Base-by-base conservation (phyloP, 2,888 invertebrate species). In the Pocota personata region DNA sequence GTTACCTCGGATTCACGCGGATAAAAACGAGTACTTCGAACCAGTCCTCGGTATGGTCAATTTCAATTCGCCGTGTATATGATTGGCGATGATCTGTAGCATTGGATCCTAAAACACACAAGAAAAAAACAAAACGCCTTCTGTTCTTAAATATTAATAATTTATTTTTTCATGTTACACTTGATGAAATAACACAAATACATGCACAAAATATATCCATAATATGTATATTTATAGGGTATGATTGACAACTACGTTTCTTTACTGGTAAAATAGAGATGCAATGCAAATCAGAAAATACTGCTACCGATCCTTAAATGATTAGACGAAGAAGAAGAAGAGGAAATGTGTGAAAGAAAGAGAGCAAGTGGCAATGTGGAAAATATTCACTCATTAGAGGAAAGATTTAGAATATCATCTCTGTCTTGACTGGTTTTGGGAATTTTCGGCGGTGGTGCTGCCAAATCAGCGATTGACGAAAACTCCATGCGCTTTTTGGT, bases 401-500 rank as follows among this genome's bases (percentile, higher is more conserved):
- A 92, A 73, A 92, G 87, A 88, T 92, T 92, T n/a, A 92, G 87
- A 35, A 91, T 90, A 79, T 92, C 92, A 86, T 92, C 92, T 75
- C 89, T 89, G 14, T 94, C 94, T 32, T 76, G 86, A 87, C 94
- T 94, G 30, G 93, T 91, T 91, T 95, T 95, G 3, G 94, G 92
- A 58, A 95, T 92, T 91, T 95, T 95, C 50, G 94, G 94, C 72
- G 93, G 93, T 76, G 95, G 95, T 78, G 93, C 92, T 35, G 91
- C 92, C 66, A 93, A 82, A 87, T 93, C 93, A 3, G 93, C 92
- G 52, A 93, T 92, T 3, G 92, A 93, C 19, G 92, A 92, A 67
- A 92, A 92, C 86, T 92, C 92, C 92, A 92, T 92, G 37, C 92
- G 91, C 82, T 92, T 92, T 78, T 92, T 92, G 21, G 91, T 91